Evolutionary conservation across 2,797 vertebrate genomes (phyloP), one percentile per base, ranked within the genome.

Genomic region (Poecilia picta): DNA sequence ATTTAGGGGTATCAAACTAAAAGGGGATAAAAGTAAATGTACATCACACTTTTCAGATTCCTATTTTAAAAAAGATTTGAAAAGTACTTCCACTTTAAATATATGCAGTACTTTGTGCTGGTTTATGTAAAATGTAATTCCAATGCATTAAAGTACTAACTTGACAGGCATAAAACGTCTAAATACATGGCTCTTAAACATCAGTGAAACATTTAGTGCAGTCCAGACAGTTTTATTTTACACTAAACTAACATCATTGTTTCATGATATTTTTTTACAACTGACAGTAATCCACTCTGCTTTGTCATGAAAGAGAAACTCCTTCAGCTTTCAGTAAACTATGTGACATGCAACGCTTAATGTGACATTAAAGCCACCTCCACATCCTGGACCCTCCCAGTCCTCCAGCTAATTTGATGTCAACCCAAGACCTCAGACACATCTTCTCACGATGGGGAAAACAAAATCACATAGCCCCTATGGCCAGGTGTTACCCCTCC

Each of bases 401-500:
- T 93, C 90, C 88, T 80, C 80, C 59, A 85, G 88, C 89, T 84
- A 90, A 7, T 12, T 23, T 83, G 82, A 92, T 77, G 81, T 92
- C 86, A 90, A 75, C 82, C 81, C 73, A 53, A 84, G 82, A 83
- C 85, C 83, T 91, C 83, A 81, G 91, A 79, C 49, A 75, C 83
- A 87, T 88, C 87, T 91, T 93, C 89, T 94, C 92, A 93, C 93
- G 92, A 71, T 45, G n/a, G 92, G 83, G 89, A 73, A 82, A 81
- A 74, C 82, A 79, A 84, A 91, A 81, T 86, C 88, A 74, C 86
- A 82, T 80, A 89, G 89, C 88, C 92, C 85, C 87, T 87, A 91
- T 80, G 87, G 90, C 94, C 95, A 96, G 95, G 95, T 96, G 95
- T 92, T 90, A 83, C 87, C 90, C 94, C 94, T 94, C 91, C 90